Conservation (phyloP, 1,140 invertebrate species). For the Paraescarpia echinospica region DNA sequence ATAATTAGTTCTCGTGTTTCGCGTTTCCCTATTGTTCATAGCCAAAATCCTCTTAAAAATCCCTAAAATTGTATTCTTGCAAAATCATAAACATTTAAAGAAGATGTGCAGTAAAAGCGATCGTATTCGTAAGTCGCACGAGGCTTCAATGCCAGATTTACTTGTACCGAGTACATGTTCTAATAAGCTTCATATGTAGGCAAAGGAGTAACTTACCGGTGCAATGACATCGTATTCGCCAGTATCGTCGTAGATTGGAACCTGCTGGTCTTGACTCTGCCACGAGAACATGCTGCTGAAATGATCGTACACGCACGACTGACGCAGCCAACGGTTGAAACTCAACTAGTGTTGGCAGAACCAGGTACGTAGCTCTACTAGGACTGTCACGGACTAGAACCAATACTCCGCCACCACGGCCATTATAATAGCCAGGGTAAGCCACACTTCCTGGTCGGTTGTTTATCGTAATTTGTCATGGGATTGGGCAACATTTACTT, state of each 20-base stretch:
- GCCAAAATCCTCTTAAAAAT: too few species aligned
- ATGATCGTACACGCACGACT: neutral
- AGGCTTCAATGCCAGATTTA: too few species aligned
- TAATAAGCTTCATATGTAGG: too few species aligned
- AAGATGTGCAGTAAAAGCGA: too few species aligned
- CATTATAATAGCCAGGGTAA: neutral
- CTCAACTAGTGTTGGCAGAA: too few species aligned
- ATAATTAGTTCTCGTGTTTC: too few species aligned
- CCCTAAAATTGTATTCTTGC: too few species aligned
- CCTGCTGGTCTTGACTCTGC: neutral
- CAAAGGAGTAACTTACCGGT: neutral
- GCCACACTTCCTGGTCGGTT: neutral
- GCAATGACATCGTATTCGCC: neutral
- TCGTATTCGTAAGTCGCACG: too few species aligned
- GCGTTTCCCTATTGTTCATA: too few species aligned
- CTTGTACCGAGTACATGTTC: too few species aligned
- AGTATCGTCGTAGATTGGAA: neutral
- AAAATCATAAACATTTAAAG: too few species aligned
- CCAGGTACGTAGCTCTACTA: neutral
- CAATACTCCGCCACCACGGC: neutral
- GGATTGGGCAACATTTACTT: neutral
- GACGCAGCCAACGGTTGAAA: too few species aligned
- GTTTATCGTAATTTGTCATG: neutral
- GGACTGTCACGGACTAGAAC: neutral
- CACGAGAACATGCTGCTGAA: neutral